These are phyloP conservation scores for Ophiothrix spiculata DNA, from an alignment of 35 echinoderm and acorn worm species.

Conservation along the genomic window DNA sequence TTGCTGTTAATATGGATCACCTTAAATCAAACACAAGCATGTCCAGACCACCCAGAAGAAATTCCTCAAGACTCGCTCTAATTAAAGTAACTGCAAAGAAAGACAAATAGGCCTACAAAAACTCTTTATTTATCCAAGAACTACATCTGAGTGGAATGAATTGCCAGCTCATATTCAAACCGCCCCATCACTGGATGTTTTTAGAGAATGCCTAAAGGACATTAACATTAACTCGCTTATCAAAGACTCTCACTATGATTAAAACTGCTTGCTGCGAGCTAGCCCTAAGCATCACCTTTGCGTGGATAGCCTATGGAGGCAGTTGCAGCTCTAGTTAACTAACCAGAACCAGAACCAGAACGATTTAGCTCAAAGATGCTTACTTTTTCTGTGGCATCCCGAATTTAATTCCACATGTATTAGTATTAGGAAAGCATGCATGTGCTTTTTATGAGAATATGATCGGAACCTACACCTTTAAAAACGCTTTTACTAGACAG, in stretches of 20 bases:
- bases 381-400: too few relatives aligned
- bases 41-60: background rate
- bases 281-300: background rate
- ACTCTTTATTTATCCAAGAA: conserved; percentile 18
- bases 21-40: background rate
- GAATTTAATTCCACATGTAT: too few relatives aligned
- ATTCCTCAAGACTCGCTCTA: background rate
- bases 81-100: background rate
- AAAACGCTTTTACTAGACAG: too few relatives aligned
- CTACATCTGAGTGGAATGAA: conserved; percentile 11
- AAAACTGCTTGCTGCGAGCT: background rate
- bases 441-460: too few relatives aligned
- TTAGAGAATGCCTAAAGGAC: background rate
- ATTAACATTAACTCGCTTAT: background rate
- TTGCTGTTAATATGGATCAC: background rate
- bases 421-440: too few relatives aligned
- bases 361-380: too few relatives aligned
- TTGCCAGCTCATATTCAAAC: background rate
- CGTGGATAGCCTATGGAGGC: conserved; percentile 1
- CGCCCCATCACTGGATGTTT: background rate
- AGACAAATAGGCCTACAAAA: conserved; percentile 23
- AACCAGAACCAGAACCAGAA: too few relatives aligned
- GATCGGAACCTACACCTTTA: too few relatives aligned
- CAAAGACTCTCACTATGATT: background rate
- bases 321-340: too few relatives aligned